Evolutionary conservation across 1,140 invertebrate genomes (phyloP), one percentile per base, ranked within the genome.

Genomic region (Amyelois transitella): DNA sequence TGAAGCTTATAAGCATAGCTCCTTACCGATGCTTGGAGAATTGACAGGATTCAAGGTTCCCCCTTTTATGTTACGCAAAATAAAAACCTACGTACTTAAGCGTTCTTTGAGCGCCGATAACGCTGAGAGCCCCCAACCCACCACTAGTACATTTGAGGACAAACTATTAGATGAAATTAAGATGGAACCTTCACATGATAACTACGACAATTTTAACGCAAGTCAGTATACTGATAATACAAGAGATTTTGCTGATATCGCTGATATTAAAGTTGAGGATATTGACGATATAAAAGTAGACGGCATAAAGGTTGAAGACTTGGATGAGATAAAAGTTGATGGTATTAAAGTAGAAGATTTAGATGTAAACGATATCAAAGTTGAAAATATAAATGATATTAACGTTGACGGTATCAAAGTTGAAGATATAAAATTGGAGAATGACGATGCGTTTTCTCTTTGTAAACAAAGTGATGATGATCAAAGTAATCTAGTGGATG

Each of bases 21-120:
- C 92, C 7, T 80, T 91, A 59, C 88, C 94, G 24, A 86, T 92
- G 71, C 81, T 93, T 21, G 89, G 91, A 62, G 92, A 94, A 70
- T 82, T 95, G 53, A 90, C 91, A 48, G 94, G 94, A 1, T 95
- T 95, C 76, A 91, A 91, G 75, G 92, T 92, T 1, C 94, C 94
- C 18, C 89, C 91, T 6, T 93, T 92, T 79, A 93, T 95, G 90
- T 66, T 94, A 7, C 88, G 90, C 56, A 95, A 95, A 85, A 93
- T 95, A 51, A 91, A 90, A 57, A 74, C 85, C 0, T 92, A 90
- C 71, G 86, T 92, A 50, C 77, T 89, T 47, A 86, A 79, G 58
- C 68, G 74, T 57, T 62, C 67, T 1, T 51, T 84, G 4, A 82
- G 74, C 61, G 79, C 74, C 0, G 83, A 86, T 22, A 79, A 73